A percentile compares a stretch with the other conserved stretches of the same genome.
phyloP scores from a whole-genome alignment of 2,888 invertebrate species.

The Rhyacophila evoluta region DNA sequence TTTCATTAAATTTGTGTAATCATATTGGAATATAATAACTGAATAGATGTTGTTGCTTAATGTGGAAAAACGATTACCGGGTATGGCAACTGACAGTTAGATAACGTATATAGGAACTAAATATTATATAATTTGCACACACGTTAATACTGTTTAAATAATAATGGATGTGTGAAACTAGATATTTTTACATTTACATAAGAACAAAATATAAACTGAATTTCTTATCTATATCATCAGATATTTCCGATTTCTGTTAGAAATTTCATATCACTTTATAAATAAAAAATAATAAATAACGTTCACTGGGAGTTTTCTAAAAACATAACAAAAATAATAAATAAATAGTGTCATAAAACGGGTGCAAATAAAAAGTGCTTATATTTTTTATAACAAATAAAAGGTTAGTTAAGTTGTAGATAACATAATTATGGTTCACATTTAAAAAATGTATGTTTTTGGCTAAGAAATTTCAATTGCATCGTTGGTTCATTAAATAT shows the following conservation, averaged over 20 bases:
- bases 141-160: background rate
- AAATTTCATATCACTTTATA: too few relatives aligned
- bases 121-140: background rate
- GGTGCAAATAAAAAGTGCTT: slow-evolving; percentile 12
- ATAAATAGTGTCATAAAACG: background rate
- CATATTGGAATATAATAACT: too few relatives aligned
- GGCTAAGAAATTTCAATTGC: background rate
- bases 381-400: background rate
- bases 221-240: too few relatives aligned
- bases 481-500: background rate
- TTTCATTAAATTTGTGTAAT: too few relatives aligned
- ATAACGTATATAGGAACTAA: background rate
- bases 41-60: too few relatives aligned
- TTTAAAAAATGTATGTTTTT: background rate
- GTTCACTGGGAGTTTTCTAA: background rate
- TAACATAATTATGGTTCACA: background rate
- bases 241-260: too few relatives aligned
- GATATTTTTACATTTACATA: too few relatives aligned
- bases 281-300: background rate
- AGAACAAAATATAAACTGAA: too few relatives aligned
- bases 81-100: background rate
- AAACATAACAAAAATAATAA: background rate
- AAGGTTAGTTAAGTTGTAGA: background rate
- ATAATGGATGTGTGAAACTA: background rate
- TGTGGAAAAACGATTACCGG: too few relatives aligned